Evolutionary conservation across 2,888 invertebrate species (phyloP).

Genomic region (Sabatieria punctata): DNA sequence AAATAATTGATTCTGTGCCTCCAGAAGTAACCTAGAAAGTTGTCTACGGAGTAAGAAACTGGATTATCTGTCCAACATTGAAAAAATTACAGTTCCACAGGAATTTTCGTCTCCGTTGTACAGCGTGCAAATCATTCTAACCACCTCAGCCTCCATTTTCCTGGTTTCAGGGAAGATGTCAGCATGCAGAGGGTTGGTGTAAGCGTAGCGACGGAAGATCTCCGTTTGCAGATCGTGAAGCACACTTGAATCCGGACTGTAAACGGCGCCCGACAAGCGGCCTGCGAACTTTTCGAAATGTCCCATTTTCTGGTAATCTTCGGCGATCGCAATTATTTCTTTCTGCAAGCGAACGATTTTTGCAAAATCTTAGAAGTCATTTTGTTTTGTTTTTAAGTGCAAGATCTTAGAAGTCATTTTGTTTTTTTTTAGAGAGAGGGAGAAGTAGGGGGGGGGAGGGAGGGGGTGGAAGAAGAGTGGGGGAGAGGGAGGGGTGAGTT

Average conservation of each 20-base stretch:
- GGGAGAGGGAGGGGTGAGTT: background rate
- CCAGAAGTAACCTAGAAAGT: constrained; percentile 74
- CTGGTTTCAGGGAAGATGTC: constrained; percentile 72
- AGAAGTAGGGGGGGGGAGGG: background rate
- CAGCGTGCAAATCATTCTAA: constrained; percentile 59
- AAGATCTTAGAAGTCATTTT: too few species aligned
- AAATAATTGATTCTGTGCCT: constrained; percentile 83
- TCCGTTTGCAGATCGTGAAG: too few species aligned
- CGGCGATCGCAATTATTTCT: too few species aligned
- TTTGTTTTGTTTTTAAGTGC: too few species aligned
- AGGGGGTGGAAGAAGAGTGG: background rate
- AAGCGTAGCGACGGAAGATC: constrained; percentile 66
- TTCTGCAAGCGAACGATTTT: too few species aligned
- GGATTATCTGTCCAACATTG: background rate
- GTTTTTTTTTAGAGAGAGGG: background rate
- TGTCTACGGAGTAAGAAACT: background rate
- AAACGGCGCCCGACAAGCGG: too few species aligned
- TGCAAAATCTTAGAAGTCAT: too few species aligned
- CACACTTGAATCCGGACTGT: too few species aligned
- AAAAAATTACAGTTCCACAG: constrained; percentile 45
- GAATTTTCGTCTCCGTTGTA: constrained; percentile 60
- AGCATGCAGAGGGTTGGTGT: constrained; percentile 82
- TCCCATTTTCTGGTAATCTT: too few species aligned
- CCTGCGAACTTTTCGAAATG: too few species aligned
- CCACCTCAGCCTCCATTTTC: constrained; percentile 83